These are phyloP conservation scores for Mayetiola destructor DNA, from an alignment of 2,888 invertebrate species.

Conservation along the genomic window DNA sequence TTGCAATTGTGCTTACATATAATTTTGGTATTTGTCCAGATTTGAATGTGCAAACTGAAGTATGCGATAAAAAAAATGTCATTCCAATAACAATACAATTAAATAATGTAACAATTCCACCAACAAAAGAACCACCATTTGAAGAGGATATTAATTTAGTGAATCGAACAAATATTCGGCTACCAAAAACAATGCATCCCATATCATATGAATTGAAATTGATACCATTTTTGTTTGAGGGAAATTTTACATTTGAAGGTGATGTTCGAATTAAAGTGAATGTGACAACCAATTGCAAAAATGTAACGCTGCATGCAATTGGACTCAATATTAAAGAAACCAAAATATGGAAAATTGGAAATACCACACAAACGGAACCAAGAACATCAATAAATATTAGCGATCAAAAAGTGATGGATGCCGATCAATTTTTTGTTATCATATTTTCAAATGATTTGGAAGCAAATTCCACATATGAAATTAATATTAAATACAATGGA, in stretches of 20 bases:
- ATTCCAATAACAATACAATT: background rate
- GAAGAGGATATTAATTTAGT: constrained; percentile 1
- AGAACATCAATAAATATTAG: background rate
- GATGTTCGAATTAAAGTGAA: constrained; percentile 48
- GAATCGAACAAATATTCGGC: constrained; percentile 37
- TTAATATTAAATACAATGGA: constrained; percentile 57
- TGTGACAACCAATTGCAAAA: constrained; percentile 43
- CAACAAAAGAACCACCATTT: background rate
- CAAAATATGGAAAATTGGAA: constrained; percentile 35
- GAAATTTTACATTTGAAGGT: constrained; percentile 67
- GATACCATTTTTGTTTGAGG: constrained; percentile 55
- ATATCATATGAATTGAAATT: constrained; percentile 53
- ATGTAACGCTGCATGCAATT: constrained; percentile 60
- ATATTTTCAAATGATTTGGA: constrained; percentile 43
- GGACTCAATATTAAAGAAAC: constrained; percentile 49
- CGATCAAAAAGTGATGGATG: constrained; percentile 34
- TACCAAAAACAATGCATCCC: constrained; percentile 53
- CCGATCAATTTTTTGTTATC: constrained; percentile 56
- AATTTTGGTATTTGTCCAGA: background rate
- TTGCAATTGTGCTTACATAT: background rate
- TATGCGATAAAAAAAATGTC: constrained; percentile 2
- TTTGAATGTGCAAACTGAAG: background rate
- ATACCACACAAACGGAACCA: constrained; percentile 35
- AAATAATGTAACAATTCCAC: constrained; percentile 1
- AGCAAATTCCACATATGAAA: constrained; percentile 45